These are phyloP conservation scores for Lacanobia oleracea DNA, from an alignment of 2,888 invertebrate genomes.

Conservation along the genomic window DNA sequence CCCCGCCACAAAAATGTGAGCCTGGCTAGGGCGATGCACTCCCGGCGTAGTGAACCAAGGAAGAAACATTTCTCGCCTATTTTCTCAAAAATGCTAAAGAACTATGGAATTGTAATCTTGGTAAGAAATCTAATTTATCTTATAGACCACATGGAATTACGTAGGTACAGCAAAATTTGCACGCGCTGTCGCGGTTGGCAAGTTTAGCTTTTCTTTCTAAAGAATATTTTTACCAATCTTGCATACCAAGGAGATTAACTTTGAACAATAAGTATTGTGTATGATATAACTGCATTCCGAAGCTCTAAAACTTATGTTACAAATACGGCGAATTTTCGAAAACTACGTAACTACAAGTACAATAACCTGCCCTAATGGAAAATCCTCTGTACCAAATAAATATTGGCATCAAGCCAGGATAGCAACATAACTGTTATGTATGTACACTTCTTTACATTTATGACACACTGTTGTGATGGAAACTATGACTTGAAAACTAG, in stretches of 20 bases:
- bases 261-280: neutral
- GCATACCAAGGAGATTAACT: neutral
- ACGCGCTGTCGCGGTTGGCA: neutral
- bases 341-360: conserved; percentile 2
- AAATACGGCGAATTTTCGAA: conserved; percentile 6
- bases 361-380: conserved; percentile 41
- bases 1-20: no score
- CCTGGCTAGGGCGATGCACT: neutral
- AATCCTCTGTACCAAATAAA: conserved; percentile 24
- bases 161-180: neutral
- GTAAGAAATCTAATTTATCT: neutral
- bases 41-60: neutral
- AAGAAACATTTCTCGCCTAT: neutral
- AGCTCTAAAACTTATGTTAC: conserved; percentile 23
- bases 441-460: conserved; percentile 17
- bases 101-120: neutral
- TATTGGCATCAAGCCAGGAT: conserved; percentile 42
- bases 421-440: conserved; percentile 19
- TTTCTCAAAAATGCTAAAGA: neutral
- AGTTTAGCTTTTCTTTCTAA: neutral
- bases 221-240: neutral
- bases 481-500: conserved; percentile 1
- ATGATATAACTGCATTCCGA: neutral
- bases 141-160: conserved; percentile 4
- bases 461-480: conserved; percentile 7